A percentile compares a stretch with the other conserved stretches of the same genome.
These are phyloP conservation scores for Leptopilina syphax DNA, from an alignment of 2,888 invertebrate genomes.

Conservation along the genomic window DNA sequence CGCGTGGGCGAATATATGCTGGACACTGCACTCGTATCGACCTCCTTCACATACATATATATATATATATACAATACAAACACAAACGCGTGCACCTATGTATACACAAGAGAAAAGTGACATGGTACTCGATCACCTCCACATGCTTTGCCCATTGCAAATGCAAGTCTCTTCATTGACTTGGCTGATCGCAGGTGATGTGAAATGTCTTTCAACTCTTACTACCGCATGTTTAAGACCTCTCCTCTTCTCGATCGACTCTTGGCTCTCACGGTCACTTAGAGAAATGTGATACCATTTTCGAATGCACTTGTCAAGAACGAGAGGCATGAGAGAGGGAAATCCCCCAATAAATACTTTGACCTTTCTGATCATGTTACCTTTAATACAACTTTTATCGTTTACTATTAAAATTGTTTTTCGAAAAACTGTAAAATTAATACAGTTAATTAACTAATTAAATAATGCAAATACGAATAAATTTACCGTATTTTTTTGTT, in stretches of 20 bases:
- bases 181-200: conserved; percentile 14
- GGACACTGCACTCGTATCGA: conserved; percentile 43
- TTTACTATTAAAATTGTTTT: too few relatives aligned
- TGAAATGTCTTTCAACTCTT: conserved; percentile 34
- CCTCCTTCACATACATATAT: neutral
- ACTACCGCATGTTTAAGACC: conserved; percentile 8
- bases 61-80: too few relatives aligned
- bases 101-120: conserved; percentile 35
- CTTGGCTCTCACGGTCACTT: conserved; percentile 29
- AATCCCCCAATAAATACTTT: too few relatives aligned
- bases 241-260: neutral
- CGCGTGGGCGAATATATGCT: conserved; percentile 50
- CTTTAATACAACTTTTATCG: too few relatives aligned
- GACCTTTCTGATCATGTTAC: too few relatives aligned
- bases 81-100: neutral
- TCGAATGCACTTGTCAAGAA: too few relatives aligned
- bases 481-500: too few relatives aligned
- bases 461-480: too few relatives aligned
- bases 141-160: conserved; percentile 28
- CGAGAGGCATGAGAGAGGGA: too few relatives aligned
- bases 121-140: conserved; percentile 45
- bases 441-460: too few relatives aligned
- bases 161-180: conserved; percentile 40
- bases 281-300: conserved; percentile 1
- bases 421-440: too few relatives aligned